These are phyloP conservation scores for Amazona ochrocephala DNA, from an alignment of 2,797 vertebrate genomes.

Conservation along the genomic window DNA sequence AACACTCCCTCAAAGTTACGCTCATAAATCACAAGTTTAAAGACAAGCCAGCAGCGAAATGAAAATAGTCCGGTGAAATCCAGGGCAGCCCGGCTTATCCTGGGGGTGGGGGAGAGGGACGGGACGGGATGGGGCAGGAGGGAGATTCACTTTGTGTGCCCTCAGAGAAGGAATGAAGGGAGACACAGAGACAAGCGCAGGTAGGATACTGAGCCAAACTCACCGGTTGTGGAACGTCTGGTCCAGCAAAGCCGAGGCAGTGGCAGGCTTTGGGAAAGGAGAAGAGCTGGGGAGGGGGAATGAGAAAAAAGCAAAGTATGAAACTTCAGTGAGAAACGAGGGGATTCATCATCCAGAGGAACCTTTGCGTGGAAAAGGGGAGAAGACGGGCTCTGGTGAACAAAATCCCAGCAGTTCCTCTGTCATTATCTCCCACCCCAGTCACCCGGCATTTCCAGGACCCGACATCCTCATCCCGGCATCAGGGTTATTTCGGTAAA, in stretches of 20 bases:
- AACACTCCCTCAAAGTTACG: not conserved
- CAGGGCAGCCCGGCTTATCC: not conserved
- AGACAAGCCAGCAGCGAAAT: slow-evolving; percentile 18
- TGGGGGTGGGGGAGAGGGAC: not conserved
- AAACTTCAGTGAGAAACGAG: slow-evolving; percentile 66
- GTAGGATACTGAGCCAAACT: slow-evolving; percentile 58
- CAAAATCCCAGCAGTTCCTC: not conserved
- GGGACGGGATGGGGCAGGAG: not conserved
- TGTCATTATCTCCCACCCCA: not conserved
- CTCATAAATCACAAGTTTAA: slow-evolving; percentile 37
- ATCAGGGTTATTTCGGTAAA: not conserved
- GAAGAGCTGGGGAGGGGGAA: slow-evolving; percentile 62
- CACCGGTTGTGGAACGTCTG: slow-evolving; percentile 78
- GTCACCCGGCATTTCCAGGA: not conserved
- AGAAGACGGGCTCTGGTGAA: not conserved
- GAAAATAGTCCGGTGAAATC: not conserved
- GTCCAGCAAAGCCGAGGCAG: slow-evolving; percentile 71
- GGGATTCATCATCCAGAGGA: not conserved
- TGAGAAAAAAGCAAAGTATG: not conserved
- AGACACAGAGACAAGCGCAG: not conserved
- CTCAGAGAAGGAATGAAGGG: not conserved
- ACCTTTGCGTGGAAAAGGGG: not conserved
- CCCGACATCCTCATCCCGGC: not conserved
- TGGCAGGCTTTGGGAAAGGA: slow-evolving; percentile 71
- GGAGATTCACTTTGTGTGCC: not conserved